phyloP scores from a whole-genome alignment of 2,888 invertebrate species.

The Bellardia pandia region DNA sequence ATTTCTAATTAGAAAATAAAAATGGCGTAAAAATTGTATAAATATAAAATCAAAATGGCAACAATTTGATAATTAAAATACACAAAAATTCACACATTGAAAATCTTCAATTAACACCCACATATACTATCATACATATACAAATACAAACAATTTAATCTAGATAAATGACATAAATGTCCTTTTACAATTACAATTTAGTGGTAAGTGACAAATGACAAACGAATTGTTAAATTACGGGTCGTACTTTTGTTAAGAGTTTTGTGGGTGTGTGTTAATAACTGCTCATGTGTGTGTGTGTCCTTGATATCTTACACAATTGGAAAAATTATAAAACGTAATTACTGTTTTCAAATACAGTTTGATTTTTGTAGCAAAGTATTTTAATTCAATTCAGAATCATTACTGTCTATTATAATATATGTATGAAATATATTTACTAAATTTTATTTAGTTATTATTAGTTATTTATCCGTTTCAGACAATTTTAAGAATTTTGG shows the following conservation, averaged over 20 bases:
- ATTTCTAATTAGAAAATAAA: too few relatives aligned
- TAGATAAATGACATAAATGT: conserved; percentile 79
- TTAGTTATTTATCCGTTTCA: too few relatives aligned
- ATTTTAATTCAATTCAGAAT: too few relatives aligned
- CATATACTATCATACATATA: not conserved
- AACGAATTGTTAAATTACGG: conserved; percentile 78
- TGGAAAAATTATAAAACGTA: not conserved
- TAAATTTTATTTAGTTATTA: too few relatives aligned
- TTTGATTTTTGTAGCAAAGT: not conserved
- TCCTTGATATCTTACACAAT: conserved; percentile 2
- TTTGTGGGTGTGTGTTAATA: conserved; percentile 39
- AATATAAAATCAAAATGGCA: not conserved
- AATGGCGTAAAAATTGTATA: not conserved
- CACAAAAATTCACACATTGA: not conserved
- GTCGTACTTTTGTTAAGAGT: conserved; percentile 33
- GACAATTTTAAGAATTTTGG: too few relatives aligned
- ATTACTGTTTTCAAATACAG: not conserved
- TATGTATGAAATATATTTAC: too few relatives aligned
- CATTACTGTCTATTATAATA: too few relatives aligned
- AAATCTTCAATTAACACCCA: not conserved
- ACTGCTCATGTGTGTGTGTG: not conserved
- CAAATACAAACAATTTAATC: conserved; percentile 75
- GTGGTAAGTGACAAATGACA: conserved; percentile 78
- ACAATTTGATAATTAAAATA: not conserved
- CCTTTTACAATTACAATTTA: conserved; percentile 50